Percentiles rank a stretch among this genome's conserved stretches.
Conservation (phyloP, 2,888 invertebrate genomes). For the Mythimna ferrago region DNA sequence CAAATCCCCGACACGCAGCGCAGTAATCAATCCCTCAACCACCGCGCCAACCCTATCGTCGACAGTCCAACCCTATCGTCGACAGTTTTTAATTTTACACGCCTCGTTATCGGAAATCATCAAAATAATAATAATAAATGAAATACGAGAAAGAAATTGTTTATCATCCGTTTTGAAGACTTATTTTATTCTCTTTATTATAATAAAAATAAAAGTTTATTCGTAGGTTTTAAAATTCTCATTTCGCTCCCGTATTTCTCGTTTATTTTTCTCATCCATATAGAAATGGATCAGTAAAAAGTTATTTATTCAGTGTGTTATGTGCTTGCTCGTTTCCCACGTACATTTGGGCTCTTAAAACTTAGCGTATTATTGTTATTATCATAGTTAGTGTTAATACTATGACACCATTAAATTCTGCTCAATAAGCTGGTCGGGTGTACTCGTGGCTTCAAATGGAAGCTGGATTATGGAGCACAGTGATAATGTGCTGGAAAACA, state of each 20-base stretch:
- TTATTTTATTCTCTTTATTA: constrained; percentile 12
- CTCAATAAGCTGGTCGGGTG: constrained; percentile 45
- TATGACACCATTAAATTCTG: constrained; percentile 47
- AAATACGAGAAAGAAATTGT: not conserved
- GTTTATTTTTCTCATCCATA: constrained; percentile 10
- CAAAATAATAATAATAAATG: not conserved
- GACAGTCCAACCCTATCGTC: too few species aligned
- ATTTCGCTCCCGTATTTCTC: constrained; percentile 18
- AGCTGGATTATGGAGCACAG: constrained; percentile 37
- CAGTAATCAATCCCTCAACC: too few species aligned
- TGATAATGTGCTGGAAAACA: constrained; percentile 32
- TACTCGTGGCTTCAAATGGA: constrained; percentile 27
- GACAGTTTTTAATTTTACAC: not conserved
- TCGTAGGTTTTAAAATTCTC: constrained; percentile 2
- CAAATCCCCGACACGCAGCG: too few species aligned
- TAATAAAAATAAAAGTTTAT: constrained; percentile 8
- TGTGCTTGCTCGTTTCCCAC: constrained; percentile 1
- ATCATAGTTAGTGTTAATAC: constrained; percentile 31
- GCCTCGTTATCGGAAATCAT: not conserved
- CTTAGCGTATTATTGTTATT: constrained; percentile 31
- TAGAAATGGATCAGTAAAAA: constrained; percentile 31
- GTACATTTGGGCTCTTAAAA: constrained; percentile 43
- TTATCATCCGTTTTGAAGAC: not conserved
- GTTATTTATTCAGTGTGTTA: constrained; percentile 22
- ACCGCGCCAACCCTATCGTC: too few species aligned